Base-by-base conservation (phyloP, 23 tunicate species). In the Botrylloides violaceus region DNA sequence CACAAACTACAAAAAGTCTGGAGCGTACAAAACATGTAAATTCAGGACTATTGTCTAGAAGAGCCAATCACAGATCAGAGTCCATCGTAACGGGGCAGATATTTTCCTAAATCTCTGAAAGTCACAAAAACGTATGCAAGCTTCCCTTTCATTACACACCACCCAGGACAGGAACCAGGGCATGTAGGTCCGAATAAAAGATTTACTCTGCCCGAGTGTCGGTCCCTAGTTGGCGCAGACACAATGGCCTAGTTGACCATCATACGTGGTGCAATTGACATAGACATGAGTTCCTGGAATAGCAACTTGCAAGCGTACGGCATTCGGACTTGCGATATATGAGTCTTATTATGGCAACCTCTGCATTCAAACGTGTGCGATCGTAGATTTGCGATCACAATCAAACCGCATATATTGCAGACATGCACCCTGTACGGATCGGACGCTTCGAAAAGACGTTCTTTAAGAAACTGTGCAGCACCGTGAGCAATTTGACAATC, bases 401-500 rank as follows among this genome's bases (percentile, higher is more conserved):
- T 95, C 32, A 95, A 65, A 19, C 99, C 99, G 53, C 99, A 95
- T 36, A 95, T 31, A 53, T 95, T 95, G 77, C 99, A 95, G 12
- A 95, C 99, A 61, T 95, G 99, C 50, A 95, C 99, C 26, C 92
- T 72, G 74, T 95, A 95, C 34, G 99, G 99, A 59, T 95, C 99
- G 3, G 99, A 95, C 4, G 95, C 99, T 58, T 95, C 99, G 56
- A 95, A 95, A 56, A 95, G 57, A 28, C 99, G 83, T 66, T 95
- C 99, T 33, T 80, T 76, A 1, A 95, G 50, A 63, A 95, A 95
- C 62, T 95, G 99, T 15, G 99, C 90, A 3, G 99, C 99, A 3
- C 99, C 99, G 62, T 95, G 99, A 68, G 99, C 99, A 62, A 95
- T 95, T 65, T 95, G 99, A 70, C 99, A 95, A 87, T 95, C 99